phyloP scores from a whole-genome alignment of 2,797 vertebrate genomes.

The Novumbra hubbsi region DNA sequence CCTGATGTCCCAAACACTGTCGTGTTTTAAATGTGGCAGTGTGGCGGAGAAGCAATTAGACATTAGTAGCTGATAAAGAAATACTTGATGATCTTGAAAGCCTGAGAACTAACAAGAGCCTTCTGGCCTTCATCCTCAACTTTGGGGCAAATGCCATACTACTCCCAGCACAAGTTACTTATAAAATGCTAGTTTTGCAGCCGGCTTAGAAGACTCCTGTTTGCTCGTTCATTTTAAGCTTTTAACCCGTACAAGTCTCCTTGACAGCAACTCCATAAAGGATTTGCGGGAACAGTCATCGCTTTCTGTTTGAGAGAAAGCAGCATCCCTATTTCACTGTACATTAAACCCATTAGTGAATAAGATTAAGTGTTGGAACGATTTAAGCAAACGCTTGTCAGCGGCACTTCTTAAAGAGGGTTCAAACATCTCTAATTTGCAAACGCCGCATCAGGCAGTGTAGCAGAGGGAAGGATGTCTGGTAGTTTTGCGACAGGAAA shows the following conservation, averaged over 20 bases:
- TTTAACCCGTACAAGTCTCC: conserved; percentile 34
- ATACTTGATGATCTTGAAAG: neutral
- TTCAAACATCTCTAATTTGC: conserved; percentile 42
- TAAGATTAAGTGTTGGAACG: conserved; percentile 37
- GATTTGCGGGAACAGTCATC: conserved; percentile 49
- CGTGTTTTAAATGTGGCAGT: neutral
- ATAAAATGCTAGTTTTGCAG: conserved; percentile 54
- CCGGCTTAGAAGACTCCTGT: conserved; percentile 58
- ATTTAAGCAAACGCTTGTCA: conserved; percentile 52
- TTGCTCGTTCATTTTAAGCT: conserved; percentile 60
- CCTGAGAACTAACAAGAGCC: conserved; percentile 8
- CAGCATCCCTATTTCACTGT: conserved; percentile 65
- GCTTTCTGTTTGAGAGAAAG: conserved; percentile 58
- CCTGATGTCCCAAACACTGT: conserved; percentile 3
- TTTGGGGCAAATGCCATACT: conserved; percentile 43
- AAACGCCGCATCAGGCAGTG: conserved; percentile 44
- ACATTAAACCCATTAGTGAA: conserved; percentile 67
- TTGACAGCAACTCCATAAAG: conserved; percentile 52
- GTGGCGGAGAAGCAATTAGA: neutral
- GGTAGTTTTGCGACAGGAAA: conserved; percentile 45
- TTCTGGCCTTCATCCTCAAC: conserved; percentile 48
- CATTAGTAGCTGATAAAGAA: neutral
- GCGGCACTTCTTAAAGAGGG: conserved; percentile 39
- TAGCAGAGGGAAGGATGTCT: conserved; percentile 43
- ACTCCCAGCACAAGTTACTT: conserved; percentile 62